Percentiles rank a stretch among this genome's conserved stretches.
phyloP scores from a whole-genome alignment of 1,140 invertebrate species.

The Anagrus nilaparvatae region DNA sequence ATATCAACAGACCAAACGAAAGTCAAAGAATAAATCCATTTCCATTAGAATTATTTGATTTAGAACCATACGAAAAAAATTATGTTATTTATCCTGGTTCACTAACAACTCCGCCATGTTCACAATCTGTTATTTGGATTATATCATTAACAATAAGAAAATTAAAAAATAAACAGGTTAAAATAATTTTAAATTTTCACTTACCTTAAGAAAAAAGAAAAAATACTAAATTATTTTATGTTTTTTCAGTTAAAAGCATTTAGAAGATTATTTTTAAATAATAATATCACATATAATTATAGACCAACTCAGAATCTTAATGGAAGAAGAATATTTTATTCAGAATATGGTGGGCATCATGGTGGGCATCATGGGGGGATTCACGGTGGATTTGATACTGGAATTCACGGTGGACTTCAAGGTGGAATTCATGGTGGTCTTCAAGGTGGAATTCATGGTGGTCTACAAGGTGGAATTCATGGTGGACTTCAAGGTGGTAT shows the following conservation, averaged over 20 bases:
- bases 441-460: no score
- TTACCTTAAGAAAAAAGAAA: no score
- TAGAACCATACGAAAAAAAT: constrained; percentile 16
- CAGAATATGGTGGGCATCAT: no score
- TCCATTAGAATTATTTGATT: constrained; percentile 1
- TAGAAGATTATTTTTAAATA: constrained; percentile 45
- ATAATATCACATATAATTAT: constrained; percentile 56
- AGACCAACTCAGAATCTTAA: constrained; percentile 57
- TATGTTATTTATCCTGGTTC: constrained; percentile 83
- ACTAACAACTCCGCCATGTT: constrained; percentile 87
- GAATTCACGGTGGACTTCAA: no score
- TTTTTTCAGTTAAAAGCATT: constrained; percentile 56
- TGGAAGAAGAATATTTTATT: no score
- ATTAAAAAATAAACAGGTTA: constrained; percentile 62
- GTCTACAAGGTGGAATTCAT: no score
- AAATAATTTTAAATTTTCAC: no score
- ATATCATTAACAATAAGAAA: constrained; percentile 62
- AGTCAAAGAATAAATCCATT: constrained; percentile 4
- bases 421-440: no score
- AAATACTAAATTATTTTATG: no score
- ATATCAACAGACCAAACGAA: background rate
- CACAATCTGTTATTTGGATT: constrained; percentile 89
- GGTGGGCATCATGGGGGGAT: no score
- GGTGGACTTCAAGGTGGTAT: no score
- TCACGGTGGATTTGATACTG: no score